Conservation (phyloP, 1,140 invertebrate species). For the Heliconius nattereri region DNA sequence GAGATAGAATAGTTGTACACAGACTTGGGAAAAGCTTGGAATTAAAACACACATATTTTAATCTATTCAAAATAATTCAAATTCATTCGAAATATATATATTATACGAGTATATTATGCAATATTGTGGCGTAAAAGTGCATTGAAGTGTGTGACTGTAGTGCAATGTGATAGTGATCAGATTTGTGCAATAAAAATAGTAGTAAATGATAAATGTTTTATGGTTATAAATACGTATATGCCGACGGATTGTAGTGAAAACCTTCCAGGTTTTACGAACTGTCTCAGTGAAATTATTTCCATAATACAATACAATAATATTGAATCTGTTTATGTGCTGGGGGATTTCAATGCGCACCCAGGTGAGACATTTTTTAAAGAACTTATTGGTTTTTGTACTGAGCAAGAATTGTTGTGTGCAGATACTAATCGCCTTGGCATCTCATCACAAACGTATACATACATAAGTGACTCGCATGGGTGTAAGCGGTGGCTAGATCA, state of each 20-base stretch:
- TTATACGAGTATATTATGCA: background rate
- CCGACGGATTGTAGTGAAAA: slow-evolving; percentile 21
- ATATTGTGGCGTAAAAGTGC: slow-evolving; percentile 38
- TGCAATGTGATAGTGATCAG: slow-evolving; percentile 31
- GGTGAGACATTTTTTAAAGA: background rate
- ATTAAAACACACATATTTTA: too few relatives aligned
- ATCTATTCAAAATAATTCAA: too few relatives aligned
- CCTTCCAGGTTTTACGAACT: slow-evolving; percentile 15
- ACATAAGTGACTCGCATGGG: too few relatives aligned
- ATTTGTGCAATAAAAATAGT: slow-evolving; percentile 30
- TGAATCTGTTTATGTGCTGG: slow-evolving; percentile 22
- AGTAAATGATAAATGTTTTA: background rate
- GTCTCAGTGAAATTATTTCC: slow-evolving; percentile 25
- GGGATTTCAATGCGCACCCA: slow-evolving; percentile 25
- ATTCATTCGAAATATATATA: too few relatives aligned
- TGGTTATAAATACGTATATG: slow-evolving; percentile 28
- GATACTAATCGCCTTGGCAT: too few relatives aligned
- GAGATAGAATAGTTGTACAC: too few relatives aligned
- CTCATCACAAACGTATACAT: too few relatives aligned
- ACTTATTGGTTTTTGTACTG: too few relatives aligned
- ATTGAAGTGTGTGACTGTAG: slow-evolving; percentile 32
- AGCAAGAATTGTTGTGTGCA: too few relatives aligned
- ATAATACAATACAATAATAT: slow-evolving; percentile 21
- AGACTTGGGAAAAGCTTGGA: too few relatives aligned
- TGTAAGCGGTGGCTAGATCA: too few relatives aligned